Evolutionary conservation across 2,797 vertebrate genomes (phyloP), one percentile per base, ranked within the genome.

Genomic region (Sebastes iracundus): DNA sequence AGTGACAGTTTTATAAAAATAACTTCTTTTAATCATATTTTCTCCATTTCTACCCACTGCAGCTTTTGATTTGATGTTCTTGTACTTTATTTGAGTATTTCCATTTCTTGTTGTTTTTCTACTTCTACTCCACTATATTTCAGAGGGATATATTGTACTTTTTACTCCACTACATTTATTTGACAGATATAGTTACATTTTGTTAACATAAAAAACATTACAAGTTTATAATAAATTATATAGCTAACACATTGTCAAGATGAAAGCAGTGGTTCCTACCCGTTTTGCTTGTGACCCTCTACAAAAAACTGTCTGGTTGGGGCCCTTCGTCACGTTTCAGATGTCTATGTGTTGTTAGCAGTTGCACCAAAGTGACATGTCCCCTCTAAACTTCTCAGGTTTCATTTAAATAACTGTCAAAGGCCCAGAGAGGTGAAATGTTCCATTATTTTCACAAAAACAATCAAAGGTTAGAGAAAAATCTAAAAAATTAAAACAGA

Each of bases 401-500:
- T 42, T 65, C 2, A 65, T 27, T 65, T 27, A 11, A 25, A 63
- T 63, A 13, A 25, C 18, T 49, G 18, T 2, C 6, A 42, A 42
- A 42, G 38, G 38, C 38, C 38, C 38, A 42, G 0, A 42, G 2
- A 42, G 38, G 14, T 42, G 38, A 42, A 14, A 42, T 16, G 38
- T 16, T 49, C 46, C 46, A 49, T 49, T 49, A 49, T 16, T 42
- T 28, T 42, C 38, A 42, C 1, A 42, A 42, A 42, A 42, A 42
- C 38, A 42, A 42, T 0, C 38, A 42, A 0, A 42, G 38, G 38
- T 42, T 42, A 42, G 13, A 42, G 18, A 49, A n/a, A 52, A 52
- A 52, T 52, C 16, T 0, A 2, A 10, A 0, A 52, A 52, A 52
- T 7, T 46, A 52, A 20, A n/a, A 33, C 10, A 1, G 30, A 20